A percentile compares a stretch with the other conserved stretches of the same genome.
These are phyloP conservation scores for Zaprionus gabonicus DNA, from an alignment of 1,140 invertebrate species.

Conservation along the genomic window DNA sequence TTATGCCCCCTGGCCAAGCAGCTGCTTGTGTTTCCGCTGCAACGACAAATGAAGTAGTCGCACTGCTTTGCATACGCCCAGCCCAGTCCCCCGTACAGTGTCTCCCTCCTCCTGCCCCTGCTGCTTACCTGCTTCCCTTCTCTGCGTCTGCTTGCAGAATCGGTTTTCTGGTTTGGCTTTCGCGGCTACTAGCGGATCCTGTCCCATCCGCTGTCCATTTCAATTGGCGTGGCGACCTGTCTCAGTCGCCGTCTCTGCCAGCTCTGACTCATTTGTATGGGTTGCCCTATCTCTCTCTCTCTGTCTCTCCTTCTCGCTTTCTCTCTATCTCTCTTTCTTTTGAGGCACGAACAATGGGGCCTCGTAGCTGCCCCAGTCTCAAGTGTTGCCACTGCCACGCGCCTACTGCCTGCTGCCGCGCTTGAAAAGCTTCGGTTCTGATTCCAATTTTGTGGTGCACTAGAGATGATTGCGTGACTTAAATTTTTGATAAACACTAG, in stretches of 20 bases:
- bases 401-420: conserved; percentile 26
- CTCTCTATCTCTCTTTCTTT: too few species aligned
- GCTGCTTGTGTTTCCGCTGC: conserved; percentile 62
- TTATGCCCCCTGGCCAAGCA: conserved; percentile 10
- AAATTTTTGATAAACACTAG: background rate
- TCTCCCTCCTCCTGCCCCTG: background rate
- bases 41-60: conserved; percentile 75
- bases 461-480: background rate
- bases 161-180: conserved; percentile 19
- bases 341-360: conserved; percentile 24
- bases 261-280: conserved; percentile 60
- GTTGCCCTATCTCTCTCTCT: conserved; percentile 20
- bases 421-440: conserved; percentile 46
- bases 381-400: conserved; percentile 55
- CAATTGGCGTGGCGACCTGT: conserved; percentile 52
- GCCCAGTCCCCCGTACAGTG: conserved; percentile 3
- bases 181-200: conserved; percentile 56
- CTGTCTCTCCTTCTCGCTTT: too few species aligned
- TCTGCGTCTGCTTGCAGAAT: conserved; percentile 10
- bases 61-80: conserved; percentile 57
- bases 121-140: background rate
- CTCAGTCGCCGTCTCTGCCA: background rate
- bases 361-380: conserved; percentile 18
- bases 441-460: conserved; percentile 13
- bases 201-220: conserved; percentile 41